Evolutionary conservation across 2,797 vertebrate genomes (phyloP).

Genomic region (Dicrostonyx torquatus): DNA sequence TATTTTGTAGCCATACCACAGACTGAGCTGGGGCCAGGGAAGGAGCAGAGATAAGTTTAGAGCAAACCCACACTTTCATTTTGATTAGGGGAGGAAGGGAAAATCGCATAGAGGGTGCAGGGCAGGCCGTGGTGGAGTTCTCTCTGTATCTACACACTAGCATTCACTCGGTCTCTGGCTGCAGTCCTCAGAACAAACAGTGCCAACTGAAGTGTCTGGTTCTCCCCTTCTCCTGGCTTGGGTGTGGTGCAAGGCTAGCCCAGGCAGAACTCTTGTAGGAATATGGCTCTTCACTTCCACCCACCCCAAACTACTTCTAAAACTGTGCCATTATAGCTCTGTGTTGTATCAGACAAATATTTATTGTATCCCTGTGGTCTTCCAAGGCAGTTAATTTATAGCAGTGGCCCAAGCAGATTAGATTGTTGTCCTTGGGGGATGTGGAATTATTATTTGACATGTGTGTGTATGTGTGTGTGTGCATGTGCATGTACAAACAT

Average conservation of each 20-base stretch:
- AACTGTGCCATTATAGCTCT: accelerated
- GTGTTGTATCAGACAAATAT: no score
- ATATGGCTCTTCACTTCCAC: neutral
- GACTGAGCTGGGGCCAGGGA: neutral
- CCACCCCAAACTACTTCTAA: neutral
- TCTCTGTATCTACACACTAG: accelerated
- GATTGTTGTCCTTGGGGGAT: no score
- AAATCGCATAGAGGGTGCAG: accelerated
- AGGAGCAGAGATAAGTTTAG: neutral
- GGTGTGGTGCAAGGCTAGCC: no score
- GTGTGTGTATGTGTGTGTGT: neutral
- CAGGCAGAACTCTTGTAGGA: neutral
- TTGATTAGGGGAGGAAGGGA: neutral
- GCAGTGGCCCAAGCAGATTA: neutral
- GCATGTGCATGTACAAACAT: neutral
- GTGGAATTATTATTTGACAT: neutral
- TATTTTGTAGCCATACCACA: neutral
- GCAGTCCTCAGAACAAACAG: accelerated
- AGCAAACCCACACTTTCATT: neutral
- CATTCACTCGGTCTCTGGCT: accelerated
- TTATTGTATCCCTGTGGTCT: neutral
- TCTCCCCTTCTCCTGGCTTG: neutral
- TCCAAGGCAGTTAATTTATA: neutral
- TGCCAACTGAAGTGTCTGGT: accelerated
- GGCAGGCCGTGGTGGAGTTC: accelerated